A percentile compares a stretch with the other conserved stretches of the same genome.
Conservation (phyloP, 2,888 invertebrate species). For the Cantharis lateralis region DNA sequence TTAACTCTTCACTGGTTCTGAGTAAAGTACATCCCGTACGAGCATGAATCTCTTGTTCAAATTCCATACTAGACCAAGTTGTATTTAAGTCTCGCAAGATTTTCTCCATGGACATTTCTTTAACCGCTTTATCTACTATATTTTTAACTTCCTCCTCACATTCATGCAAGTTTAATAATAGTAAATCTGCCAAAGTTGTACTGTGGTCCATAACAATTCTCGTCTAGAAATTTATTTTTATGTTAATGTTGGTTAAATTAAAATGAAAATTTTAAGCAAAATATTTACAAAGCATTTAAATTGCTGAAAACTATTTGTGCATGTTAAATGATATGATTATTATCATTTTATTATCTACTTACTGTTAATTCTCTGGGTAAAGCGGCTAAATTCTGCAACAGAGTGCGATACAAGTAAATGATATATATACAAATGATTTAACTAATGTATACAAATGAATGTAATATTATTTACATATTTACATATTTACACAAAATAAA, state of each 20-base stretch:
- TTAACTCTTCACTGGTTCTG: slow-evolving; percentile 91
- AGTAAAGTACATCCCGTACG: slow-evolving; percentile 86
- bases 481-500: slow-evolving; percentile 26
- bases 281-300: not conserved
- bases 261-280: not conserved
- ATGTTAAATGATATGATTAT: not conserved
- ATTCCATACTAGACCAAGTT: slow-evolving; percentile 93
- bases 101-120: slow-evolving; percentile 99
- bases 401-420: slow-evolving; percentile 38
- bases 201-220: slow-evolving; percentile 91
- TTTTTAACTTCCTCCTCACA: slow-evolving; percentile 97
- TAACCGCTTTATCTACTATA: slow-evolving; percentile 97
- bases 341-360: slow-evolving; percentile 58
- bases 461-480: slow-evolving; percentile 24
- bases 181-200: slow-evolving; percentile 88
- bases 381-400: slow-evolving; percentile 80
- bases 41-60: slow-evolving; percentile 85
- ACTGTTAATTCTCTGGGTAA: slow-evolving; percentile 80
- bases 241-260: not conserved
- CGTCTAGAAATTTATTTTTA: slow-evolving; percentile 64
- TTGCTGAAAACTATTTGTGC: not conserved
- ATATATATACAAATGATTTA: slow-evolving; percentile 24
- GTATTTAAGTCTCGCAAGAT: slow-evolving; percentile 85
- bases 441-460: slow-evolving; percentile 1
- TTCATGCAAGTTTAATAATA: slow-evolving; percentile 91